Evolutionary conservation across 1,140 invertebrate species (phyloP), one percentile per base, ranked within the genome.

Genomic region (Acromyrmex echinatior): DNA sequence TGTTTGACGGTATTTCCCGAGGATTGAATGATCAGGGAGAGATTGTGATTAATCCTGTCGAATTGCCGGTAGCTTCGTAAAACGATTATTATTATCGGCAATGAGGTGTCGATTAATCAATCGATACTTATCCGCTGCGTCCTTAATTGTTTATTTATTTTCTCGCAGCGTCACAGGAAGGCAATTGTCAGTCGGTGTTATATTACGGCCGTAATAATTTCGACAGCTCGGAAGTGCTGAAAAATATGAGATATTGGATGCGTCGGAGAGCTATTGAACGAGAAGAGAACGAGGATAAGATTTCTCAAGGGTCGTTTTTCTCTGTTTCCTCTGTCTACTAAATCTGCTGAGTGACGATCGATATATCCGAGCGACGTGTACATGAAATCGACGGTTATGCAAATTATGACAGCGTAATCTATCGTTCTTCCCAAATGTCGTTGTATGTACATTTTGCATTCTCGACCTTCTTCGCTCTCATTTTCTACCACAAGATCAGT

Each of bases 11-110:
- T 82, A 70, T 82, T 74, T 74, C 80, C 45, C 14, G 56, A 12
- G 58, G 25, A n/a, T 51, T 62, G 56, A 6, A 2, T 16, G 56
- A 84, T 68, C n/a, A 66, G 28, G 31, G 31, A n/a, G 70, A 39
- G 70, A 84, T 62, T 76, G 68, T 74, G 56, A 82, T 82, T 84
- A 84, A 84, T 84, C 56, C 39, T 62, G 35, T 82, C 18, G 56
- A 84, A 76, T 62, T 84, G 70, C 28, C 28, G 28, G 25, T 18
- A 16, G 53, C 70, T 49, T 18, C 10, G 14, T 82, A 84, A 84
- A 45, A 84, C 39, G 80, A 84, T 84, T 84, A 74, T 74, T 70
- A 51, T 74, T 84, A 39, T 39, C n/a, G 39, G 45, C 56, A 82
- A 84, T 84, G 60, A 84, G 39, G 21, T 60, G 14, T 25, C 39